A percentile compares a stretch with the other conserved stretches of the same genome.
Conservation (phyloP, 2,797 vertebrate species). For the Rhodeus uyekii region DNA sequence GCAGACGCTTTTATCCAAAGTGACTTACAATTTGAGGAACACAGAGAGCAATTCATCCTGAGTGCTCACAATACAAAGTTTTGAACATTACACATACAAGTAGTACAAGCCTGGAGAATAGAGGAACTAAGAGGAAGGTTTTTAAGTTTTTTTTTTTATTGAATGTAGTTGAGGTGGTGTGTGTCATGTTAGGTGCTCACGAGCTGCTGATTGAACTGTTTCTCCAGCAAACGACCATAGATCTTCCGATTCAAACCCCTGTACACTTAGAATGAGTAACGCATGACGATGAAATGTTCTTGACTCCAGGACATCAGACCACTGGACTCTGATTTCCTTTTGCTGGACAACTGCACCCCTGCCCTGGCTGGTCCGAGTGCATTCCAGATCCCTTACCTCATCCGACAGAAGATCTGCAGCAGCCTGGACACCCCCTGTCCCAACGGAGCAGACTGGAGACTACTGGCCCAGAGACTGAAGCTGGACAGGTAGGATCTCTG, state of each 20-base stretch:
- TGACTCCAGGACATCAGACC: constrained; percentile 86
- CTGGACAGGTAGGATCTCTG: constrained; percentile 83
- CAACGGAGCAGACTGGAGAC: constrained; percentile 95
- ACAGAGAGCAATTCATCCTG: no score
- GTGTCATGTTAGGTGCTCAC: no score
- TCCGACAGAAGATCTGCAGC: constrained; percentile 99
- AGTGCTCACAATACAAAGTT: no score
- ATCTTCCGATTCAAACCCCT: background rate
- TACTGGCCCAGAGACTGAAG: constrained; percentile 96
- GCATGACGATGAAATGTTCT: background rate
- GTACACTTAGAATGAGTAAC: background rate
- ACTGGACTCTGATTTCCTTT: constrained; percentile 85
- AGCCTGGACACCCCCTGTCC: constrained; percentile 93
- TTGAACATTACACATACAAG: no score
- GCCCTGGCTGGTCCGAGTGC: constrained; percentile 98
- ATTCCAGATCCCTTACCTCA: constrained; percentile 99
- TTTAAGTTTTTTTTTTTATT: no score
- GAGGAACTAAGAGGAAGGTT: no score
- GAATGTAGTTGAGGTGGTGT: no score
- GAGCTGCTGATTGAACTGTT: no score
- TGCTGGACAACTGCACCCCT: constrained; percentile 87
- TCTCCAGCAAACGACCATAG: background rate
- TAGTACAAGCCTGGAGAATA: no score
- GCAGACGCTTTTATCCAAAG: no score
- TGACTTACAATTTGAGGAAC: no score